Evolutionary conservation across 1,140 invertebrate genomes (phyloP).

Genomic region (Manduca sexta): DNA sequence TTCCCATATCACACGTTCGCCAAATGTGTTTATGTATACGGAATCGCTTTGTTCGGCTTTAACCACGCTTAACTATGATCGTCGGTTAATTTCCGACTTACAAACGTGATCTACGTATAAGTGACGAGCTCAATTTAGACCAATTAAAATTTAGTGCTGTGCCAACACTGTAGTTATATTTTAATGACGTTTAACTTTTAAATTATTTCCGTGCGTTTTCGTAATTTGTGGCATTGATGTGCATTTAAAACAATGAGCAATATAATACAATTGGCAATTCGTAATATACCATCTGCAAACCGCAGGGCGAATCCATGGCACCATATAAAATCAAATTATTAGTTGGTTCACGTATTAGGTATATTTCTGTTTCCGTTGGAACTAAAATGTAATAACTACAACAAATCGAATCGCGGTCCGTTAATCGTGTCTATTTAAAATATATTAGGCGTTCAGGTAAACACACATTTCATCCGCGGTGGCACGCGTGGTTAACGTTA

Average conservation of each 20-base stretch:
- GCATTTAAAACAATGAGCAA: too few species aligned
- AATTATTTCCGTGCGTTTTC: too few species aligned
- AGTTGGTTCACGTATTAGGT: slow-evolving; percentile 18
- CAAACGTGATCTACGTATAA: too few species aligned
- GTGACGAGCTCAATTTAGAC: too few species aligned
- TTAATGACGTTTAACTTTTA: too few species aligned
- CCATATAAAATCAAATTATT: slow-evolving; percentile 16
- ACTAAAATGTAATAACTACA: slow-evolving; percentile 14
- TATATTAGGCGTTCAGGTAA: slow-evolving; percentile 25
- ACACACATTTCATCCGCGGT: slow-evolving; percentile 24
- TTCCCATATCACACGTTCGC: neutral
- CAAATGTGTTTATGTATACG: neutral
- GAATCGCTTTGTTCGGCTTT: too few species aligned
- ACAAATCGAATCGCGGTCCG: slow-evolving; percentile 19
- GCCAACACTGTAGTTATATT: too few species aligned
- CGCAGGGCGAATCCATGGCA: slow-evolving; percentile 15
- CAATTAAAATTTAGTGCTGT: too few species aligned
- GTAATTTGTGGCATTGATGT: too few species aligned
- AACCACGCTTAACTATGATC: too few species aligned
- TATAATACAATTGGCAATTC: slow-evolving; percentile 12
- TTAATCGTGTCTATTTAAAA: slow-evolving; percentile 22
- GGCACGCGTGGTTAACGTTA: slow-evolving; percentile 35
- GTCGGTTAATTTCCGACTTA: too few species aligned
- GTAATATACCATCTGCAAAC: slow-evolving; percentile 12
- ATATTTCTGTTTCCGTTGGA: slow-evolving; percentile 27